Evolutionary conservation across 2,113 vertebrate genomes (phyloP), one percentile per base, ranked within the genome.

Genomic region (Plecturocebus donacophilus): DNA sequence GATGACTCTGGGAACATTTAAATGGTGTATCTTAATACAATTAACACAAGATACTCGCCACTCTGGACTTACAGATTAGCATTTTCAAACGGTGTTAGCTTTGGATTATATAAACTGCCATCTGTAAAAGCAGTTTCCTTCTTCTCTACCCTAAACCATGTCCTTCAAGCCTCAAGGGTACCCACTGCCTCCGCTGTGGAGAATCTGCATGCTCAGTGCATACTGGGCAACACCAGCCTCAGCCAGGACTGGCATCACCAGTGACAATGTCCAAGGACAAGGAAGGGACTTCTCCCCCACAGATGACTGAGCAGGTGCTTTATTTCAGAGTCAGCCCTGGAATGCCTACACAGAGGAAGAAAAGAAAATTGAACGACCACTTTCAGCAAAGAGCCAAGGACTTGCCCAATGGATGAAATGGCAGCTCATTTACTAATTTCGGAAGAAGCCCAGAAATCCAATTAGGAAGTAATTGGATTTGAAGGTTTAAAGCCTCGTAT

Each of bases 391-490:
- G 21, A 73, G 21, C 71, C 71, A 71, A 84, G 61, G 81, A 85
- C 3, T 2, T 30, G 58, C 38, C 17, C 68, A 3, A 0, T 30
- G 20, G 38, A 76, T 40, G 45, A 71, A 84, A 77, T 45, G 38
- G 40, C 10, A 91, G 47, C 30, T 49, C 52, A 83, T 54, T 84
- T 88, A 32, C 49, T 91, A 77, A 94, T 14, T 64, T 68, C 45
- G 40, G 66, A 95, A 70, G 81, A 82, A 32, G 70, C n/a, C 49
- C 30, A 49, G 35, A 87, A 93, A 95, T 97, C 40, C 68, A 64
- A 21, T 87, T 89, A 83, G 88, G 30, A 35, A 42, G 32, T 45
- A 58, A 87, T 3, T 91, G 82, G 91, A 95, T 95, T 82, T 64
- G n/a, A 76, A 91, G 21, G 40, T 71, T 93, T 95, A 73, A 87